Evolutionary conservation across 2,888 invertebrate genomes (phyloP), one percentile per base, ranked within the genome.

Genomic region (Trachelus iudaicus): DNA sequence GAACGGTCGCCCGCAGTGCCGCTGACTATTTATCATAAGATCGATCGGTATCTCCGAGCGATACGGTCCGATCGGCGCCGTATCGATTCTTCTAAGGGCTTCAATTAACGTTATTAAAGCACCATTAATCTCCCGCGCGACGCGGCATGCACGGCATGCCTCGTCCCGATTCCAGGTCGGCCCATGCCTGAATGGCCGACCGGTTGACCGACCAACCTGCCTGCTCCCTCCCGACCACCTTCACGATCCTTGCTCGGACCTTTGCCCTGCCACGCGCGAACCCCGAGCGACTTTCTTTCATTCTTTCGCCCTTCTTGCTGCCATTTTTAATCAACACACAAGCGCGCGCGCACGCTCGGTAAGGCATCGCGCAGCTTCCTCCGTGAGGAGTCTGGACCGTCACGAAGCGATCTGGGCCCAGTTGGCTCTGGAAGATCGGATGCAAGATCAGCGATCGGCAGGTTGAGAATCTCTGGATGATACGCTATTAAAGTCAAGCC

Each of bases 91-190:
- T 89, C 89, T 89, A 89, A 90, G 90, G 89, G 90, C 90, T 90
- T 90, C 90, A 90, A 90, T 90, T 90, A 90, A 90, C 90, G 90
- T 90, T 90, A 90, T 90, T 90, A 90, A 90, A 90, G 89, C 87
- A 87, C 89, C 90, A 90, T 90, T 90, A 90, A 90, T 90, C 90
- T 89, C 78, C 85, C 80, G 82, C 81, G 86, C 88, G 86, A 84
- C 84, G 82, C 83, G 87, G 89, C 85, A 87, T 88, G 87, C 85
- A 74, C 81, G 87, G 86, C 84, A 88, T 86, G 84, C 85, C 83
- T 80, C 84, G 84, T 84, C 85, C 83, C 82, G 83, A 81, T 84
- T 80, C 83, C 78, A 77, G 73, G 78, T 80, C 83, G 56, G 56
- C 56, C 23, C 23, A 56, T 56, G 56, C 23, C 56, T 56, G 56